A percentile compares a stretch with the other conserved stretches of the same genome.
Conservation (phyloP, 2,888 invertebrate species). For the Nineta flava region DNA sequence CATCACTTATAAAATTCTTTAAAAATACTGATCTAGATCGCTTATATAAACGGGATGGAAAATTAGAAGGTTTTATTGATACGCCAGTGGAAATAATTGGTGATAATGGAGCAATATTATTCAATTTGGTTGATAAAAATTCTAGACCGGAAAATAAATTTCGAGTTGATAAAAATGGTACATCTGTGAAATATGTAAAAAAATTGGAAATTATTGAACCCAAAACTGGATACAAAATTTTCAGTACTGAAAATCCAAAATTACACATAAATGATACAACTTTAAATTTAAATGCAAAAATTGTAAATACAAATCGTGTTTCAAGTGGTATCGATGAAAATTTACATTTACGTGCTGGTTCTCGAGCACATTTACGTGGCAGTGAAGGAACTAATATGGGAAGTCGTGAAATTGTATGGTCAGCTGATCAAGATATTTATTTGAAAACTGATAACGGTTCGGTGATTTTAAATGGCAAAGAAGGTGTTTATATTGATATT, state of each 20-base stretch:
- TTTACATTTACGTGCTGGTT: conserved; percentile 50
- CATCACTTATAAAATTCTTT: conserved; percentile 59
- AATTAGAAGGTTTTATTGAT: conserved; percentile 40
- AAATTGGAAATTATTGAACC: conserved; percentile 54
- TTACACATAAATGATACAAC: conserved; percentile 55
- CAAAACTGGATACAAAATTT: conserved; percentile 40
- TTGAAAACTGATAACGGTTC: conserved; percentile 63
- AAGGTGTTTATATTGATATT: conserved; percentile 55
- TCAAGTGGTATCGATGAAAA: conserved; percentile 55
- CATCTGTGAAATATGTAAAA: conserved; percentile 49
- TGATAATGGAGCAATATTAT: conserved; percentile 24
- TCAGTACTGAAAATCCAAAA: conserved; percentile 58
- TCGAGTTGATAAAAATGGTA: conserved; percentile 46
- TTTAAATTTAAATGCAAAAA: conserved; percentile 44
- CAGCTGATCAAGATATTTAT: conserved; percentile 63
- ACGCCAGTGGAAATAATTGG: conserved; percentile 33
- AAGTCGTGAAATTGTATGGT: conserved; percentile 52
- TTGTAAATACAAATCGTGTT: conserved; percentile 53
- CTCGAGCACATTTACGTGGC: conserved; percentile 51
- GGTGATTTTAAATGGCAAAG: conserved; percentile 48
- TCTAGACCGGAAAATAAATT: conserved; percentile 29
- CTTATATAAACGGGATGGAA: conserved; percentile 56
- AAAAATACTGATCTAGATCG: conserved; percentile 62
- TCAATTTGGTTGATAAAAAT: conserved; percentile 23
- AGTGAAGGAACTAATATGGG: conserved; percentile 66